Evolutionary conservation across 2,113 vertebrate species (phyloP), one percentile per base, ranked within the genome.

Genomic region (Xiphophorus maculatus): DNA sequence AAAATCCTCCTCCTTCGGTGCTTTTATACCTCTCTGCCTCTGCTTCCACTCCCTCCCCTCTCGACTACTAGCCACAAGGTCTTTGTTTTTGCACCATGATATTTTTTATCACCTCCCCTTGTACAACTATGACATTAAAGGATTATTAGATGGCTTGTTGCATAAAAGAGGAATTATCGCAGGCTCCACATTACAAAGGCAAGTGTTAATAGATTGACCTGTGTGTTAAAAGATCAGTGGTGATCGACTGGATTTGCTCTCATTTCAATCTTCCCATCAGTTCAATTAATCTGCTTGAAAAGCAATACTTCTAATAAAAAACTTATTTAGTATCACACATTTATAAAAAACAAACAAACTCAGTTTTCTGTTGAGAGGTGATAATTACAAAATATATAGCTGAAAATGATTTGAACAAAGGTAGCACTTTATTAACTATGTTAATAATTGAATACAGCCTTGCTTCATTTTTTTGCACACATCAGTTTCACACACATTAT

Each of bases 1-100:
- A 74, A 75, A 76, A 22, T 62, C 76, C 76, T 87, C 81, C 76
- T 81, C 71, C 85, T 37, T 60, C 25, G 54, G 79, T 67, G 81
- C 70, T 81, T 89, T 87, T 91, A 87, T 89, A 90, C 79, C 64
- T 19, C 77, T 51, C 67, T 67, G 75, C 83, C 77, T 60, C 70
- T 40, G 65, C 78, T 72, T 37, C 19, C 71, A 80, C 82, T 79
- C 87, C 86, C 83, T 87, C 87, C 61, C 54, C 73, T 76, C 79
- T 84, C 14, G 10, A 82, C 82, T 77, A 25, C 0, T 27, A 35
- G 84, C 79, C 85, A 84, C 70, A 66, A 30, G 30, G 73, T 74
- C 73, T 77, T 84, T 78, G 32, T 7, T 54, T 83, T 86, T 35
- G 7, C 66, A 68, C 71, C 63, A 29, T 84, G 74, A 77, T 83